Evolutionary conservation across 2,797 vertebrate species (phyloP).

Genomic region (Mus spretus): DNA sequence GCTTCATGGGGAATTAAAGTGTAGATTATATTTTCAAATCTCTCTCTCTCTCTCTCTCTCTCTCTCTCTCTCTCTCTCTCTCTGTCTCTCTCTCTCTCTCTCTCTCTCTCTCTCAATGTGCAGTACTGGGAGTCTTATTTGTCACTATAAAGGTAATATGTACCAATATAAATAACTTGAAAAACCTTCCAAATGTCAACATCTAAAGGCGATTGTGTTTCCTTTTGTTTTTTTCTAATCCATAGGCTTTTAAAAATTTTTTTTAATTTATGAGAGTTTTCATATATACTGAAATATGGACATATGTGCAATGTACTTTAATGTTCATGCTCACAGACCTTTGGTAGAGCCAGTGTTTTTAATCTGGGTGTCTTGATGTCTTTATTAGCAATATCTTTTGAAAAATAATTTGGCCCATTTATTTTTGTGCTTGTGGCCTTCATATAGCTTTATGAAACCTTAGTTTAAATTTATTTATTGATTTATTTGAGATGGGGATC

Average conservation of each 20-base stretch:
- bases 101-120: neutral
- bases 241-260: neutral
- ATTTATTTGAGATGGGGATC: neutral
- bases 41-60: neutral
- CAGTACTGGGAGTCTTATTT: neutral
- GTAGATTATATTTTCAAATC: neutral
- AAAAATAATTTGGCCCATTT: conserved; percentile 30
- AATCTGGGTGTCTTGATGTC: neutral
- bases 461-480: neutral
- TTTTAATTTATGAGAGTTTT: conserved; percentile 5
- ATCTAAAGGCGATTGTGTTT: conserved; percentile 9
- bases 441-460: neutral
- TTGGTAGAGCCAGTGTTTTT: neutral
- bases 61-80: too few species aligned
- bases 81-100: too few species aligned
- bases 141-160: neutral
- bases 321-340: neutral
- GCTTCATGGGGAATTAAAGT: conserved; percentile 1
- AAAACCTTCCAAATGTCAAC: conserved; percentile 3
- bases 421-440: neutral
- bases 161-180: conserved; percentile 30
- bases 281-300: neutral
- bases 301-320: neutral
- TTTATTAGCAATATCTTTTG: conserved; percentile 14
- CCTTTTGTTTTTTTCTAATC: neutral